phyloP scores from a whole-genome alignment of 1,140 invertebrate species.

The Drosophila grimshawi region DNA sequence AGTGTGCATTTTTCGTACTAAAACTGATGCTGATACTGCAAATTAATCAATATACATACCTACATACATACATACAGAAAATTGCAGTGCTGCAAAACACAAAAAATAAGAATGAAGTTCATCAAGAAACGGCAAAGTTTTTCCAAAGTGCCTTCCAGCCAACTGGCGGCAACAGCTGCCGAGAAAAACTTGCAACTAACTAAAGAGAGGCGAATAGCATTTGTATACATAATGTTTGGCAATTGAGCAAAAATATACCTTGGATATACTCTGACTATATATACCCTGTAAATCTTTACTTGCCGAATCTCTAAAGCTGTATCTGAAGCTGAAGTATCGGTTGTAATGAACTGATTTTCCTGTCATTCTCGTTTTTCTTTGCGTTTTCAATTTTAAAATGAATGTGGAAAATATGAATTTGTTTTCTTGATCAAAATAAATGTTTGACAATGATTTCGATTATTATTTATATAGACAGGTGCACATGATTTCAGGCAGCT shows the following conservation, averaged over 20 bases:
- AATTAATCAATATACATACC: conserved; percentile 32
- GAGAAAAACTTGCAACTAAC: conserved; percentile 21
- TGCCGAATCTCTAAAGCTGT: background rate
- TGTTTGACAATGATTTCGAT: too few species aligned
- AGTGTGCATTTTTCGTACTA: conserved; percentile 34
- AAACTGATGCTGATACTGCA: conserved; percentile 8
- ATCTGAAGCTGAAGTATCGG: too few species aligned
- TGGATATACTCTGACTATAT: background rate
- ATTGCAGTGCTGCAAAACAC: conserved; percentile 28
- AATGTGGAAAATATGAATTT: too few species aligned
- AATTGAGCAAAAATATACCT: background rate
- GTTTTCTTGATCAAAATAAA: too few species aligned
- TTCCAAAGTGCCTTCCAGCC: conserved; percentile 17
- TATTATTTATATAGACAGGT: too few species aligned
- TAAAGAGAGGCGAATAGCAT: conserved; percentile 8
- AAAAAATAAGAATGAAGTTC: conserved; percentile 21
- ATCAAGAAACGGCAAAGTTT: conserved; percentile 35
- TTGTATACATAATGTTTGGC: conserved; percentile 2
- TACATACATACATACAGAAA: background rate
- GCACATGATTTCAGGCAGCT: too few species aligned
- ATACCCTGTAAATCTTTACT: background rate
- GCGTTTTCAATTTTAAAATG: too few species aligned
- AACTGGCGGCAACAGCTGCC: conserved; percentile 41
- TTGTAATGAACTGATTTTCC: too few species aligned
- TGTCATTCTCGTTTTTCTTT: too few species aligned